phyloP scores from a whole-genome alignment of 1,140 invertebrate species.

The Agrypnia vestita region DNA sequence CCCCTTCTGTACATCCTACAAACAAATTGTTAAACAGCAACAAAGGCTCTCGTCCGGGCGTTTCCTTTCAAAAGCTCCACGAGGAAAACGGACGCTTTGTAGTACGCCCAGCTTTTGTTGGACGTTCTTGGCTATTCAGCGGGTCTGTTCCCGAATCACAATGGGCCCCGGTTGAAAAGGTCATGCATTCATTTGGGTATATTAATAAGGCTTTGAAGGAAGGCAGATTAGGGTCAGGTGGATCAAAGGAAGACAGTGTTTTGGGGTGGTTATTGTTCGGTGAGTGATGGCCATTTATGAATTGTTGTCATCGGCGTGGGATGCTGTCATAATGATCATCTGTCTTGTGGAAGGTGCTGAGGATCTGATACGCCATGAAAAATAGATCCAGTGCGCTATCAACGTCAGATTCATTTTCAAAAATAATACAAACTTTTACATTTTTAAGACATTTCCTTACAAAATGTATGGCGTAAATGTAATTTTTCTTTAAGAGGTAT shows the following conservation, averaged over 20 bases:
- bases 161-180: constrained; percentile 55
- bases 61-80: constrained; percentile 50
- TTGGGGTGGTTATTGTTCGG: constrained; percentile 36
- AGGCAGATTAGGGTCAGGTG: constrained; percentile 37
- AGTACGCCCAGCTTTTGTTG: constrained; percentile 49
- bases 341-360: neutral
- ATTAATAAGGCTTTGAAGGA: constrained; percentile 55
- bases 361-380: too few species aligned
- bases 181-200: constrained; percentile 58
- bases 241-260: constrained; percentile 28
- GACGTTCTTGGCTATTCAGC: constrained; percentile 36
- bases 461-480: too few species aligned
- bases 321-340: constrained; percentile 32
- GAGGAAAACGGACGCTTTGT: constrained; percentile 50
- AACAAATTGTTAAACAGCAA: constrained; percentile 57
- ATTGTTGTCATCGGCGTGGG: constrained; percentile 40
- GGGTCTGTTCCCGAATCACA: constrained; percentile 46
- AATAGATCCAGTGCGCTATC: too few species aligned
- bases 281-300: constrained; percentile 31
- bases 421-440: too few species aligned
- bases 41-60: constrained; percentile 51
- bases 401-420: too few species aligned
- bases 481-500: too few species aligned
- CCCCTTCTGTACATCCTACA: constrained; percentile 18
- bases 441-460: too few species aligned